Evolutionary conservation across 2,113 vertebrate species (phyloP).

Genomic region (Strix aluco): DNA sequence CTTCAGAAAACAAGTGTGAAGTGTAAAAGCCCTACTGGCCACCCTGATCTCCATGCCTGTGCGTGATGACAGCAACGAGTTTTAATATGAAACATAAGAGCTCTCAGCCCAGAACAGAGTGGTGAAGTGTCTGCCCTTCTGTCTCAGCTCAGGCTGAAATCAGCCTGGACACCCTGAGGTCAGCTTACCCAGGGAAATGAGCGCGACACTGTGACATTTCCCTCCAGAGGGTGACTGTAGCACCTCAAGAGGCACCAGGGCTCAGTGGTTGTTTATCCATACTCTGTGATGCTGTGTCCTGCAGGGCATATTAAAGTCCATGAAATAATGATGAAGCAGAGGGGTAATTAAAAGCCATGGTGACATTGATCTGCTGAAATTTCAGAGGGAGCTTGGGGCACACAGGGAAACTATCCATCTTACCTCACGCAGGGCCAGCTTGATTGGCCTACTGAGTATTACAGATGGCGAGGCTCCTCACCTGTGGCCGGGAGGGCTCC

Average conservation of each 20-base stretch:
- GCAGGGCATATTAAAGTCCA: constrained; percentile 85
- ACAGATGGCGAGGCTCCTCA: constrained; percentile 83
- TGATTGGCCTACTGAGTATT: constrained; percentile 93
- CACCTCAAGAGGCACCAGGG: background rate
- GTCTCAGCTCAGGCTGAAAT: constrained; percentile 7
- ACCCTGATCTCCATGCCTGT: background rate
- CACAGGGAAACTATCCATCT: constrained; percentile 77
- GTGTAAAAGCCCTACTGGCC: background rate
- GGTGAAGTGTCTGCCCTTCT: background rate
- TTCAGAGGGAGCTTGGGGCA: constrained; percentile 85
- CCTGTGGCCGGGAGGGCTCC: constrained; percentile 87
- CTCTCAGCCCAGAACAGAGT: background rate
- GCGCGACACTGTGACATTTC: background rate
- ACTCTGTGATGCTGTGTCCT: constrained; percentile 73
- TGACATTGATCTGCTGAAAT: constrained; percentile 88
- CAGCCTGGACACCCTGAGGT: constrained; percentile 51
- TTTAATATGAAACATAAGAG: background rate
- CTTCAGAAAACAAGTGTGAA: background rate
- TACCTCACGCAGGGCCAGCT: constrained; percentile 81
- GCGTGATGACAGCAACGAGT: background rate
- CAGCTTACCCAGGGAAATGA: constrained; percentile 48
- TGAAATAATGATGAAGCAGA: constrained; percentile 94
- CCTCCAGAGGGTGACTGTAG: constrained; percentile 32
- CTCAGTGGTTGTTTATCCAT: constrained; percentile 72
- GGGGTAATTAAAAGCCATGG: constrained; percentile 91